These are phyloP conservation scores for Campylorhamphus procurvoides DNA, from an alignment of 2,113 vertebrate species.

Conservation along the genomic window DNA sequence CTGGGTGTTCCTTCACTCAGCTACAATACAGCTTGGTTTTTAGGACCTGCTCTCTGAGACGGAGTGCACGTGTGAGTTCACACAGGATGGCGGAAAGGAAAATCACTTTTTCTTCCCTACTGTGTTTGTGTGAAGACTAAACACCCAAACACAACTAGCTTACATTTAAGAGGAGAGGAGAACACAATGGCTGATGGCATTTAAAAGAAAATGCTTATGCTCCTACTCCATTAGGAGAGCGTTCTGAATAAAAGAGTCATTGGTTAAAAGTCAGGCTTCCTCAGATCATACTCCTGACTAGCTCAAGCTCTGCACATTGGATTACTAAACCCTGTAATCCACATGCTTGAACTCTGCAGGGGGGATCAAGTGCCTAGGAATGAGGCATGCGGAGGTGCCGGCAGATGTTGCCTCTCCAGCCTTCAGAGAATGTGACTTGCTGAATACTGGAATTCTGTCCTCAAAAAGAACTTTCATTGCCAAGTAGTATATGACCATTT, in stretches of 20 bases:
- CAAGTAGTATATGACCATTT: not conserved
- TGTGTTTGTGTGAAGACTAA: not conserved
- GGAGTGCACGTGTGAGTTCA: not conserved
- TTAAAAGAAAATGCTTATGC: not conserved
- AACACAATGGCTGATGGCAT: not conserved
- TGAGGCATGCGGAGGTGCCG: accelerated
- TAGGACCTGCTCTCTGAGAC: not conserved
- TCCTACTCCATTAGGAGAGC: not conserved
- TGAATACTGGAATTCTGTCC: not conserved
- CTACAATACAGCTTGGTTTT: not conserved
- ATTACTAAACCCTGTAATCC: not conserved
- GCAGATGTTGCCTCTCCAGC: not conserved
- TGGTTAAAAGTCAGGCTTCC: not conserved
- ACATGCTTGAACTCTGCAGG: not conserved
- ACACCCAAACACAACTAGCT: not conserved
- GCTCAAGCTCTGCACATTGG: not conserved
- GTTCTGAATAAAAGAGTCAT: not conserved
- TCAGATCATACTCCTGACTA: not conserved
- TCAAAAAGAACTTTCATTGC: not conserved
- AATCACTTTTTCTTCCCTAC: not conserved
- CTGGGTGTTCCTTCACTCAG: not conserved
- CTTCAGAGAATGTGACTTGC: not conserved
- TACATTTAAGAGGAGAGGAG: not conserved
- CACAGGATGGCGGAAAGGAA: not conserved
- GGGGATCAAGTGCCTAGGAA: not conserved